These are phyloP conservation scores for Mesopsocus fuscifrons DNA, from an alignment of 2,888 invertebrate genomes.

Conservation along the genomic window DNA sequence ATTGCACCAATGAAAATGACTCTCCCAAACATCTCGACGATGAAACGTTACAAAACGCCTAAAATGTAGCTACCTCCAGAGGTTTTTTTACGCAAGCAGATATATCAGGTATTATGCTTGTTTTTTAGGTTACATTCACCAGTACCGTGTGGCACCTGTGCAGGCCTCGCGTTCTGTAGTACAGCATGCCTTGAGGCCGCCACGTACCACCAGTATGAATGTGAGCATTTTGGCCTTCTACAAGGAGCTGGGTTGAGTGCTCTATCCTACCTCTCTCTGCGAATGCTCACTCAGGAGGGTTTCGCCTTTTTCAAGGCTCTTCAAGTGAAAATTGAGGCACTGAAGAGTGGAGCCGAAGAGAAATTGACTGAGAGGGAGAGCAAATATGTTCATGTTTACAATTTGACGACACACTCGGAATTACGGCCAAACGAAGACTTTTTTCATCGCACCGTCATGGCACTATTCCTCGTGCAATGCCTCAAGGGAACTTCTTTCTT, in stretches of 20 bases:
- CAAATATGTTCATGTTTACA: constrained; percentile 25
- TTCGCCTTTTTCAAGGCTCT: constrained; percentile 21
- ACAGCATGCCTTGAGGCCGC: constrained; percentile 43
- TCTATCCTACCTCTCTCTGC: constrained; percentile 49
- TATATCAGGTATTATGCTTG: too few species aligned
- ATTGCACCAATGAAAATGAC: too few species aligned
- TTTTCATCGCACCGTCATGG: constrained; percentile 57
- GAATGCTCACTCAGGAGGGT: constrained; percentile 54
- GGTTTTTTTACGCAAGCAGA: too few species aligned
- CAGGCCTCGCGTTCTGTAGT: constrained; percentile 58
- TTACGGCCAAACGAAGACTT: constrained; percentile 45
- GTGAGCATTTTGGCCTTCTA: constrained; percentile 49
- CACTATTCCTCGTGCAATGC: constrained; percentile 50
- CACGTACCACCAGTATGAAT: constrained; percentile 56
- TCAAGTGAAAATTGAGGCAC: constrained; percentile 2
- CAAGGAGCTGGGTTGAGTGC: constrained; percentile 72
- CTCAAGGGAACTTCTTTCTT: constrained; percentile 50
- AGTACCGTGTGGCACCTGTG: constrained; percentile 51
- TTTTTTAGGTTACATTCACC: constrained; percentile 39
- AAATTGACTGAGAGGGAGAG: background rate
- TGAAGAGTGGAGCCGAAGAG: background rate
- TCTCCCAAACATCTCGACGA: too few species aligned
- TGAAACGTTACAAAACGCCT: too few species aligned
- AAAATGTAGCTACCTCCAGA: too few species aligned
- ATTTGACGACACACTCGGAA: constrained; percentile 44